Percentiles rank a stretch among this genome's conserved stretches.
Conservation (phyloP, 2,797 vertebrate species). For the Poeciliopsis presidionis region DNA sequence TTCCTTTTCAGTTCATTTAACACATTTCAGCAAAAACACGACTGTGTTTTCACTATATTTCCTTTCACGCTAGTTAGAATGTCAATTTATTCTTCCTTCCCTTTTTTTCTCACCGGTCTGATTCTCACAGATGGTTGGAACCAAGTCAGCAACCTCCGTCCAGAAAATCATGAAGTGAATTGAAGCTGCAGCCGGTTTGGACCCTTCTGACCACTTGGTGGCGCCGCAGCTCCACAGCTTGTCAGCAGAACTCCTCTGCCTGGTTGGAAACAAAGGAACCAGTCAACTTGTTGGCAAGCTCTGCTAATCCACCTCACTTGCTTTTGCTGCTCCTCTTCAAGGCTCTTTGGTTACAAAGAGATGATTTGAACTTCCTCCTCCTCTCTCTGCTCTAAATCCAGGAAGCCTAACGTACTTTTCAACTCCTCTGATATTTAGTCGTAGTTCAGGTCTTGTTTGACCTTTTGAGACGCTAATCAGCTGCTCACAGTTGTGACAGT, state of each 20-base stretch:
- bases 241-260: not conserved
- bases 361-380: too few species aligned
- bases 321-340: too few species aligned
- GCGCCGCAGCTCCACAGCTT: conserved; percentile 42
- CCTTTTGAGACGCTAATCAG: not conserved
- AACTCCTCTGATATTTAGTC: not conserved
- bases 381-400: too few species aligned
- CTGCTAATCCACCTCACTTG: too few species aligned
- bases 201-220: conserved; percentile 53
- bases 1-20: not conserved
- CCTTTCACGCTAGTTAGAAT: not conserved
- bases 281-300: not conserved
- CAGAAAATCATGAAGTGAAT: not conserved
- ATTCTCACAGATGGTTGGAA: not conserved
- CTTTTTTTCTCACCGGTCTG: not conserved
- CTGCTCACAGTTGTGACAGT: not conserved
- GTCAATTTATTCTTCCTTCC: not conserved
- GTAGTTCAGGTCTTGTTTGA: not conserved
- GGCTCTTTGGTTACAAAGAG: too few species aligned
- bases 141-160: not conserved
- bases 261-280: conserved; percentile 24
- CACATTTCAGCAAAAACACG: not conserved
- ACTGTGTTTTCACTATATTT: not conserved
- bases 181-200: not conserved
- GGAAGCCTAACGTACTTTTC: not conserved